Evolutionary conservation across 2,113 vertebrate species (phyloP), one percentile per base, ranked within the genome.

Genomic region (Cardinalis cardinalis): DNA sequence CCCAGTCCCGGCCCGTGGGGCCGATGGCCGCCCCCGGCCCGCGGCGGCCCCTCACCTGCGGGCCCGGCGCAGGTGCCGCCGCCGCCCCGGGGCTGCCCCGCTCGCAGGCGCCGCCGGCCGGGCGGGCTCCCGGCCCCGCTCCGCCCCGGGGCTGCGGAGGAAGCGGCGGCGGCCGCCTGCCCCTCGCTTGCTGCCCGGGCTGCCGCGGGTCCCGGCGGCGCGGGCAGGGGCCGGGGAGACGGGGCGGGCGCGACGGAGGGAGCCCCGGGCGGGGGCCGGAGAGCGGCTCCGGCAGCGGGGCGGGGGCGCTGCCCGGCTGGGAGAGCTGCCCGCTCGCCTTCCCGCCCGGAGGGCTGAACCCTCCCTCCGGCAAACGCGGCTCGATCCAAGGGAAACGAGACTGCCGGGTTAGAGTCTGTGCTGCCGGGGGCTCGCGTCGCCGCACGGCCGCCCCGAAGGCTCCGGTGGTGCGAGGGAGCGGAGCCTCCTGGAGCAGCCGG

Each of bases 361-460:
- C 20, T 83, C 59, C 32, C n/a, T 25, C 29, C 56, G 5, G 44
- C 34, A 21, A n/a, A 3, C 6, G 32, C 61, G 3, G 5, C 52
- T 59, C 46, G 0, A 1, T 3, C 66, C 32, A 0, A 5, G 14
- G 10, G 52, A 6, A 24, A 10, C 5, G 6, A 40, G 17, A 0
- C n/a, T 5, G 52, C 21, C 26, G 31, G 2, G 32, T 23, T n/a
- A 1, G 53, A 4, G 24, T 1, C 12, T 1, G 44, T 2, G 68
- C 40, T 31, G 61, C n/a, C 4, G 16, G 8, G 25, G 34, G 48
- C 25, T 61, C 46, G 19, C n/a, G 26, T 17, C 18, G 16, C 70
- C 14, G 12, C 53, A 0, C n/a, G 18, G 71, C 29, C 10, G 51
- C 41, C 41, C 52, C 15, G 3, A 0, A 3, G 24, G 51, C 41